These are phyloP conservation scores for Eledona agricola DNA, from an alignment of 2,888 invertebrate genomes.

Conservation along the genomic window DNA sequence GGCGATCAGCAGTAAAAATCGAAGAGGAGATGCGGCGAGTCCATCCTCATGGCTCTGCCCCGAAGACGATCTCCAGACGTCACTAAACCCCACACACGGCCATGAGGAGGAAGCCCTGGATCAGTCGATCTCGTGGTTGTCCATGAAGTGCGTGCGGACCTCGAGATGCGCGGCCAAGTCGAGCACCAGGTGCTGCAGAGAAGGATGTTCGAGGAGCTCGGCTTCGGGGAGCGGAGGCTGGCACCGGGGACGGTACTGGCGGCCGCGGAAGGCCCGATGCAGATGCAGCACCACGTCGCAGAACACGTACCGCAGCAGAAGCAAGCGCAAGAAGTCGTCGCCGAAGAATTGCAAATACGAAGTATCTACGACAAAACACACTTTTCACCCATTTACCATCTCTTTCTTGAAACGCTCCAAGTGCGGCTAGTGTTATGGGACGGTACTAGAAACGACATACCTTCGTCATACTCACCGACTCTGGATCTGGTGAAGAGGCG, in stretches of 20 bases:
- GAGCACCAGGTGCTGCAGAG: slow-evolving; percentile 79
- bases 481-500: slow-evolving; percentile 82
- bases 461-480: slow-evolving; percentile 72
- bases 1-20: slow-evolving; percentile 43
- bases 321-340: slow-evolving; percentile 91
- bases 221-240: slow-evolving; percentile 87
- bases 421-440: too few species aligned
- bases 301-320: slow-evolving; percentile 91
- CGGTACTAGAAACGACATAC: slow-evolving; percentile 49
- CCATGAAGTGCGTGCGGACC: slow-evolving; percentile 77
- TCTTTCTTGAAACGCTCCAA: background rate
- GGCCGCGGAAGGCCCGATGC: slow-evolving; percentile 85
- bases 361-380: slow-evolving; percentile 64
- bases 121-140: slow-evolving; percentile 71
- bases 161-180: slow-evolving; percentile 86
- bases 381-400: slow-evolving; percentile 6
- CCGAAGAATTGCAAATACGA: slow-evolving; percentile 88
- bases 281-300: slow-evolving; percentile 89
- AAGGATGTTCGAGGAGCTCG: slow-evolving; percentile 86
- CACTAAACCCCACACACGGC: slow-evolving; percentile 58
- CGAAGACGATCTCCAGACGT: slow-evolving; percentile 47
- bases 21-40: slow-evolving; percentile 31
- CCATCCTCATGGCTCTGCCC: slow-evolving; percentile 54
- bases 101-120: slow-evolving; percentile 66
- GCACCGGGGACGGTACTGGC: slow-evolving; percentile 85